These are phyloP conservation scores for Hexactinellida sp. DNA, from an alignment of 37 sponge, comb jelly and placozoan species.

Conservation along the genomic window DNA sequence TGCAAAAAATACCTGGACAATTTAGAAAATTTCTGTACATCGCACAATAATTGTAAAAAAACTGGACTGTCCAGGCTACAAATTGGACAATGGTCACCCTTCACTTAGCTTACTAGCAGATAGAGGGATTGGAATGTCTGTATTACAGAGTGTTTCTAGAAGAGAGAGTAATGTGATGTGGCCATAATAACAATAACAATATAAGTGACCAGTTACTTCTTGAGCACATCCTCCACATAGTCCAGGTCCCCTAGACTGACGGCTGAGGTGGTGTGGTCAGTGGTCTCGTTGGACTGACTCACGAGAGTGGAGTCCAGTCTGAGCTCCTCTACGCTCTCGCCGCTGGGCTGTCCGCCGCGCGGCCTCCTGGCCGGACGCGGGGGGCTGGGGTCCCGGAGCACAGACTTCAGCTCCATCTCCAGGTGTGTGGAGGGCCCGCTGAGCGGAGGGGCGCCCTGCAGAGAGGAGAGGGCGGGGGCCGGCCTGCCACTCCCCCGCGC, in stretches of 20 bases:
- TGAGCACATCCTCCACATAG: slow-evolving; percentile 13
- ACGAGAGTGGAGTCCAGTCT: background rate
- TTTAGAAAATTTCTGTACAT: too few relatives aligned
- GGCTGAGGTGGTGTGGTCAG: slow-evolving; percentile 6
- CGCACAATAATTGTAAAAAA: too few relatives aligned
- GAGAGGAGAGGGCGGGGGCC: background rate
- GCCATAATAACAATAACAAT: background rate
- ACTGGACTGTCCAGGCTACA: too few relatives aligned
- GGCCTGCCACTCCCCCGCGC: background rate
- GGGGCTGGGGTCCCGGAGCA: background rate
- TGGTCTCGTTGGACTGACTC: background rate
- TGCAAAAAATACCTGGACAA: too few relatives aligned
- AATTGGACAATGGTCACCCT: too few relatives aligned
- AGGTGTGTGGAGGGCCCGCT: background rate
- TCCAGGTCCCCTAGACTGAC: slow-evolving; percentile 18
- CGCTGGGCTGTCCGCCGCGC: background rate
- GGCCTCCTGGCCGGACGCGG: background rate
- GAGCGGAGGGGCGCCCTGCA: background rate
- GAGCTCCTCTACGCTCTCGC: background rate
- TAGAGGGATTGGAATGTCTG: too few relatives aligned
- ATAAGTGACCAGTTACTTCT: slow-evolving; percentile 16
- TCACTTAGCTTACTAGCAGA: too few relatives aligned
- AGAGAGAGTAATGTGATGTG: too few relatives aligned
- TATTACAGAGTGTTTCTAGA: too few relatives aligned
- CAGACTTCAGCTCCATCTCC: slow-evolving; percentile 3